Conservation (phyloP, 1,140 invertebrate genomes). For the Littorina saxatilis region DNA sequence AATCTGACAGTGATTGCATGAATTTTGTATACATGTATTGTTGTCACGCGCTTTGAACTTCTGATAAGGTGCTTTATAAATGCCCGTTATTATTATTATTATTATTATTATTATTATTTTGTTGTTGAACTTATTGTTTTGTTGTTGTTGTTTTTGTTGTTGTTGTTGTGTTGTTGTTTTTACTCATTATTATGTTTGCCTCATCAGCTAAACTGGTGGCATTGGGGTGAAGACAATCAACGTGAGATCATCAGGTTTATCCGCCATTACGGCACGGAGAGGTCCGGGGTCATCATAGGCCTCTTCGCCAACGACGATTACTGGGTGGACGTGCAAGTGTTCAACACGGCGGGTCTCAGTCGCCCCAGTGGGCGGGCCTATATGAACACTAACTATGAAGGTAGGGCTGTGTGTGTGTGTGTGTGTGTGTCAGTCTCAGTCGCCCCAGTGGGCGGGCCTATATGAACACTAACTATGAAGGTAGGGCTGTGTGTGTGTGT, state of each 20-base stretch:
- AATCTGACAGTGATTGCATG: too few relatives aligned
- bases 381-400: slow-evolving; percentile 37
- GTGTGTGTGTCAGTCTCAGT: slow-evolving; percentile 81
- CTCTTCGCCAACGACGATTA: slow-evolving; percentile 95
- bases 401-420: slow-evolving; percentile 30
- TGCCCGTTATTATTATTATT: too few relatives aligned
- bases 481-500: slow-evolving; percentile 13
- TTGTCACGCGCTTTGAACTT: too few relatives aligned
- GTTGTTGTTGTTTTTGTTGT: too few relatives aligned
- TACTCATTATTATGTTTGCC: background rate
- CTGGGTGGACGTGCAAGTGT: slow-evolving; percentile 91
- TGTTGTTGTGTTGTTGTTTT: too few relatives aligned
- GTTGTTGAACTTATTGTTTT: too few relatives aligned
- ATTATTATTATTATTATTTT: too few relatives aligned
- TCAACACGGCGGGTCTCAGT: slow-evolving; percentile 94
- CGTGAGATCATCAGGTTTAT: slow-evolving; percentile 22
- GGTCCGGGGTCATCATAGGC: slow-evolving; percentile 88
- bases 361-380: slow-evolving; percentile 86
- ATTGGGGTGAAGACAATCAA: background rate
- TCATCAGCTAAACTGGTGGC: slow-evolving; percentile 39
- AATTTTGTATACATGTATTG: too few relatives aligned
- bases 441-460: slow-evolving; percentile 86
- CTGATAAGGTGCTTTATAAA: too few relatives aligned
- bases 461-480: slow-evolving; percentile 36
- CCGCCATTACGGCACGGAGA: slow-evolving; percentile 43